Percentiles rank a stretch among this genome's conserved stretches.
Evolutionary conservation across 2,113 vertebrate genomes (phyloP).

Genomic region (Apodemus speciosus): DNA sequence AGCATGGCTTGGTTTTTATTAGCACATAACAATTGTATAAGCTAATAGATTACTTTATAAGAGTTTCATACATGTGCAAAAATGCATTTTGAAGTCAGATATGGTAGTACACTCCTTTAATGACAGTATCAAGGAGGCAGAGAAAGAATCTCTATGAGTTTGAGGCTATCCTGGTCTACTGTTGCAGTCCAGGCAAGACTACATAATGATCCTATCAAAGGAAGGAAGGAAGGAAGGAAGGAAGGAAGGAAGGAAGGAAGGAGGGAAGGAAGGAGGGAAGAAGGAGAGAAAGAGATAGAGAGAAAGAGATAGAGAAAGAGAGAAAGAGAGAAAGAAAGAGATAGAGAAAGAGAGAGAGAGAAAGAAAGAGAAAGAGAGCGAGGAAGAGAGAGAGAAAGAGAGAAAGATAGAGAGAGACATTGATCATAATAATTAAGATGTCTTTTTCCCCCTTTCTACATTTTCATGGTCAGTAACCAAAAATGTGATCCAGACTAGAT

Average conservation of each 20-base stretch:
- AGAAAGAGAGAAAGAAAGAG: neutral
- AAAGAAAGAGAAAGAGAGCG: neutral
- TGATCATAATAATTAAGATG: too few species aligned
- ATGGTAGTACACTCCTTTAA: neutral
- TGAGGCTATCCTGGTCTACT: neutral
- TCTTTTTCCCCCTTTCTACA: neutral
- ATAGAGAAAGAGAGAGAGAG: too few species aligned
- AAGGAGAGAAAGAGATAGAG: neutral
- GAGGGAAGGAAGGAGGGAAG: too few species aligned
- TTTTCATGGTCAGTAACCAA: constrained; percentile 32
- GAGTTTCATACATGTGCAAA: neutral
- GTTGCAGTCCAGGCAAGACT: neutral
- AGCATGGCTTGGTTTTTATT: neutral
- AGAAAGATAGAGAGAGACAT: too few species aligned
- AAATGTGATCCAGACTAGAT: neutral
- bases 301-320: too few species aligned
- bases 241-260: neutral
- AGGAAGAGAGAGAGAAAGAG: too few species aligned
- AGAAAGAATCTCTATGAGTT: neutral
- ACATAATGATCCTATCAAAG: neutral
- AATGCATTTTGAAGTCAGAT: neutral
- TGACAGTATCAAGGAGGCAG: too few species aligned
- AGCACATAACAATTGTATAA: neutral
- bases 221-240: neutral
- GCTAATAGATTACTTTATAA: neutral